Evolutionary conservation across 2,888 invertebrate genomes (phyloP), one percentile per base, ranked within the genome.

Genomic region (Drosophila infuscata): DNA sequence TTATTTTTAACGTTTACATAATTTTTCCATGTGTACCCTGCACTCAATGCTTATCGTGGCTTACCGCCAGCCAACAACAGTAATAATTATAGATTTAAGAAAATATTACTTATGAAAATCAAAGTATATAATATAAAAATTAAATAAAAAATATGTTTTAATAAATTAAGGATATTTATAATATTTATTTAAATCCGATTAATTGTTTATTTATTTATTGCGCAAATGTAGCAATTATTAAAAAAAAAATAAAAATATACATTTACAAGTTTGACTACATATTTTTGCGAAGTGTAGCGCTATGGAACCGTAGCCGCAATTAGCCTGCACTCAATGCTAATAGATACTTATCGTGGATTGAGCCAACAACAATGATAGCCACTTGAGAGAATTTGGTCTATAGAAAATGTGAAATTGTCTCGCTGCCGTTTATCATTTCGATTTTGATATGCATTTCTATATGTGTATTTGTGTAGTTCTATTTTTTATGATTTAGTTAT

Each of bases 341-440:
- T 80, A 80, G 86, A 87, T 88, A 82, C 86, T 88, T 85, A 86
- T 86, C 85, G 30, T 56, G 56, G 38, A 30, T 56, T 56, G 56
- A 5, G 53, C 61, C 48, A 54, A 63, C 53, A 76, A 76, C 73
- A 79, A 79, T 69, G 59, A 48, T 32, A 46, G 46, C 62, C 69
- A 79, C 79, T 79, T 69, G 58, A 75, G 51, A 57, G 29, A 20
- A 20, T 38, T 54, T 51, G 41, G 46, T 52, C 33, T 30, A 43
- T 41, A 58, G 59, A 48, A 36, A 48, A 20, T 49, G 46, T 30
- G 32, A 76, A 68, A 75, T 76, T 72, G 76, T 76, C 66, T 73
- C 70, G 67, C 57, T 57, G 63, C 38, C 38, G 30, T 59, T 63
- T 74, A 79, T 71, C 70, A 71, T 73, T 74, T 71, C 52, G 72